A percentile compares a stretch with the other conserved stretches of the same genome.
These are phyloP conservation scores for Akabosia matsudoensis DNA, from an alignment of 1,140 invertebrate species.

Conservation along the genomic window DNA sequence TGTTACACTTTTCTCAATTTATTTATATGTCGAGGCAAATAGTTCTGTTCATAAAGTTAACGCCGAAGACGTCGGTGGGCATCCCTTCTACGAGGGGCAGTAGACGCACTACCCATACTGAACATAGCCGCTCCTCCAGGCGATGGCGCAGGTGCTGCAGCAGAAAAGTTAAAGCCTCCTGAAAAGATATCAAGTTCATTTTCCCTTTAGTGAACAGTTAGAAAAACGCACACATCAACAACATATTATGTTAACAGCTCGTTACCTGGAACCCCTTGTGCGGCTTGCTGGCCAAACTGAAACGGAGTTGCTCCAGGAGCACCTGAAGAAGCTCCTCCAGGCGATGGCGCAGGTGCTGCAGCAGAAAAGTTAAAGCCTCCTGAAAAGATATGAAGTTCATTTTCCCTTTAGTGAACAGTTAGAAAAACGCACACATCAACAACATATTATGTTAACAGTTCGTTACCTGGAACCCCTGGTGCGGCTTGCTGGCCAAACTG, in stretches of 20 bases:
- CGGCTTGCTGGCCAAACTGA: constrained; percentile 8
- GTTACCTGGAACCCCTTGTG: background rate
- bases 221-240: too few relatives aligned
- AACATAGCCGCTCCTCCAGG: constrained; percentile 14
- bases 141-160: background rate
- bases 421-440: too few relatives aligned
- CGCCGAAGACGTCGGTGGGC: constrained; percentile 18
- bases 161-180: constrained; percentile 33
- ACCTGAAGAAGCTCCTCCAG: background rate
- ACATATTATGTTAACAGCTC: too few relatives aligned
- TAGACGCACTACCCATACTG: constrained; percentile 26
- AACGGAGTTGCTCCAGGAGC: background rate
- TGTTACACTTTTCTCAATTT: too few relatives aligned
- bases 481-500: constrained; percentile 10
- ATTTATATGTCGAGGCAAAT: too few relatives aligned
- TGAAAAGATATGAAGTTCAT: too few relatives aligned
- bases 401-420: too few relatives aligned
- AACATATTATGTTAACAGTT: too few relatives aligned
- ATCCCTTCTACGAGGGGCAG: constrained; percentile 27
- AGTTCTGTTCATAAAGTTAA: too few relatives aligned
- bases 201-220: too few relatives aligned
- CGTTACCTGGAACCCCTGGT: background rate
- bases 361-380: constrained; percentile 31
- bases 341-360: background rate
- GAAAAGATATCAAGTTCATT: too few relatives aligned